These are phyloP conservation scores for Galendromus occidentalis DNA, from an alignment of 1,140 invertebrate species.

Conservation along the genomic window DNA sequence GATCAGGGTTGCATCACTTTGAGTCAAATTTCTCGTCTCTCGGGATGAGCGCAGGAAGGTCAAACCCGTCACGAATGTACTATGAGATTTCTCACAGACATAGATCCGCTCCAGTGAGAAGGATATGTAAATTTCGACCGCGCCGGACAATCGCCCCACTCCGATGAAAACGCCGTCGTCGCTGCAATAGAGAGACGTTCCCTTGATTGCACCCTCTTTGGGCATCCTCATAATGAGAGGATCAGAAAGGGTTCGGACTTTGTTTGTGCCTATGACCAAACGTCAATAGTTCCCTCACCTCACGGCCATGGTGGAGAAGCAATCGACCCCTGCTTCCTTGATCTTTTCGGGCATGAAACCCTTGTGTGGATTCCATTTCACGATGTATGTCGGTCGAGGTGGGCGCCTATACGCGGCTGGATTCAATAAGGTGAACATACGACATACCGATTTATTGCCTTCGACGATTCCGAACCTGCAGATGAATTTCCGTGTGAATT, in stretches of 20 bases:
- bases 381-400: slow-evolving; percentile 26
- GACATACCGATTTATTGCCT: slow-evolving; percentile 38
- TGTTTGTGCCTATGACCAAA: no score
- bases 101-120: slow-evolving; percentile 65
- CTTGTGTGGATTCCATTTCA: slow-evolving; percentile 28
- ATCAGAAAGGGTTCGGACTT: background rate
- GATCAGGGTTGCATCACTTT: slow-evolving; percentile 59
- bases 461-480: slow-evolving; percentile 47
- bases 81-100: slow-evolving; percentile 58
- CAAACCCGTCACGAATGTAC: slow-evolving; percentile 80
- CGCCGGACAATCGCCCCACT: slow-evolving; percentile 76
- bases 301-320: slow-evolving; percentile 61
- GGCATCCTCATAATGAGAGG: background rate
- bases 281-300: slow-evolving; percentile 23
- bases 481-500: no score
- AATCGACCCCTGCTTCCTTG: slow-evolving; percentile 35
- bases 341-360: slow-evolving; percentile 25
- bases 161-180: slow-evolving; percentile 76
- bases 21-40: slow-evolving; percentile 40
- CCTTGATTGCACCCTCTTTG: no score
- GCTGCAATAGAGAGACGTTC: slow-evolving; percentile 29
- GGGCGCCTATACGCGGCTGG: slow-evolving; percentile 39
- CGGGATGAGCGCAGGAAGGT: slow-evolving; percentile 49
- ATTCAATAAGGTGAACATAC: slow-evolving; percentile 62
- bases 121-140: slow-evolving; percentile 66